A percentile compares a stretch with the other conserved stretches of the same genome.
phyloP scores from a whole-genome alignment of 2,113 vertebrate genomes.

The Trinectes maculatus region DNA sequence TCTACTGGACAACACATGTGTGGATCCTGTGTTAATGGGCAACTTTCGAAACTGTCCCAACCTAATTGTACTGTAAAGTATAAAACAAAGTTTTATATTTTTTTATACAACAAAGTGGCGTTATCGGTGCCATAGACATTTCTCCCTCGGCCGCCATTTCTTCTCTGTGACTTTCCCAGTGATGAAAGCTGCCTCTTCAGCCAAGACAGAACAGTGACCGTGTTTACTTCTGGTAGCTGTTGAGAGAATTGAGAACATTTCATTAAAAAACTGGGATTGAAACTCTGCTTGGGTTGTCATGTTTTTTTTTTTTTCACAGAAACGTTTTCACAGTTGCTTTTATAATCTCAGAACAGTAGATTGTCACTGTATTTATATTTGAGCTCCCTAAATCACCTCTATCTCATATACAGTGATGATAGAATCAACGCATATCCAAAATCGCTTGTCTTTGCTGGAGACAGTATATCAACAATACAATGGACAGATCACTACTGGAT shows the following conservation, averaged over 20 bases:
- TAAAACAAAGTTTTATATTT: conserved; percentile 2
- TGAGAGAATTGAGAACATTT: conserved; percentile 36
- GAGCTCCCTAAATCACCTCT: neutral
- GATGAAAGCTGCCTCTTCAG: conserved; percentile 27
- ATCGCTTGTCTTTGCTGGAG: conserved; percentile 3
- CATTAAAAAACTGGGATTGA: conserved; percentile 9
- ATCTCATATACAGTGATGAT: neutral
- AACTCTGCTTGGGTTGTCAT: conserved; percentile 27
- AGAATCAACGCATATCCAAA: neutral
- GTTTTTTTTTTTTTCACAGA: conserved; percentile 29
- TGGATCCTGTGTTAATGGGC: neutral
- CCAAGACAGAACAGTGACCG: conserved; percentile 3
- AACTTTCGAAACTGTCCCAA: neutral
- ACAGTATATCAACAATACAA: conserved; percentile 2
- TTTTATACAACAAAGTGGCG: too few species aligned
- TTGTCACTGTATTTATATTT: conserved; percentile 1
- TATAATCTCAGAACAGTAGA: conserved; percentile 13
- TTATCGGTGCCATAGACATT: conserved; percentile 17
- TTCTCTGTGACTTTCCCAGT: conserved; percentile 28
- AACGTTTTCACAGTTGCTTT: conserved; percentile 20
- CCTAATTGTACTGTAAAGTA: neutral
- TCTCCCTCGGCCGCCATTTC: conserved; percentile 10
- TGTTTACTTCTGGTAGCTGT: conserved; percentile 11
- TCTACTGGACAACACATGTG: neutral
- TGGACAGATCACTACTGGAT: too few species aligned